Conservation (phyloP, 2,113 vertebrate genomes). For the Spea multiplicata region DNA sequence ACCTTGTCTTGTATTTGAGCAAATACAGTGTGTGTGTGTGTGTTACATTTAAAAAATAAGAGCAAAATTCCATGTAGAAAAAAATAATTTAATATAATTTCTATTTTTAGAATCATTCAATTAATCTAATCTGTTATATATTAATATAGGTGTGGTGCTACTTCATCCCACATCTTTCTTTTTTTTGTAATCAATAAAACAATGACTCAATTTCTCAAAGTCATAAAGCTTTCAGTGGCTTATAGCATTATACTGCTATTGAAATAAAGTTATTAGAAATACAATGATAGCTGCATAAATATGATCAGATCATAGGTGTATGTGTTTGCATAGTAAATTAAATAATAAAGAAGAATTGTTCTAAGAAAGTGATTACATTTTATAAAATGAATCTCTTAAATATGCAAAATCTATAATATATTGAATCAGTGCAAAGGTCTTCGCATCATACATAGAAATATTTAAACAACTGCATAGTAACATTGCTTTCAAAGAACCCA, state of each 20-base stretch:
- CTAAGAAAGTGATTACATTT: not conserved
- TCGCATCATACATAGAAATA: conserved; percentile 33
- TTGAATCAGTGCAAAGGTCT: conserved; percentile 14
- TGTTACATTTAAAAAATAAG: too few species aligned
- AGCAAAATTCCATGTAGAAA: too few species aligned
- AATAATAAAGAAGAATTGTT: conserved; percentile 47
- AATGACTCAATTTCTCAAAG: not conserved
- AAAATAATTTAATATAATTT: too few species aligned
- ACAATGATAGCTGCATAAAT: not conserved
- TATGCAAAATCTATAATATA: conserved; percentile 40
- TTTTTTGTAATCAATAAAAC: not conserved
- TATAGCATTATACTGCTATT: not conserved
- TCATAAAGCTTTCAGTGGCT: not conserved
- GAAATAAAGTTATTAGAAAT: not conserved
- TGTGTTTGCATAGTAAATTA: conserved; percentile 42
- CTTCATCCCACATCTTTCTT: not conserved
- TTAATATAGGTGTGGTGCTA: too few species aligned
- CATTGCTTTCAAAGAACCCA: not conserved
- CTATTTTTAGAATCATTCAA: too few species aligned
- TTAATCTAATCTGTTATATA: too few species aligned
- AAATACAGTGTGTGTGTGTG: too few species aligned
- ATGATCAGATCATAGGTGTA: conserved; percentile 1
- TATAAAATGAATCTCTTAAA: conserved; percentile 39
- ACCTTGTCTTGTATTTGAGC: too few species aligned
- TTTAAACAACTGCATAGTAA: conserved; percentile 2